Evolutionary conservation across 2,888 invertebrate species (phyloP).

Genomic region (Dione juno): DNA sequence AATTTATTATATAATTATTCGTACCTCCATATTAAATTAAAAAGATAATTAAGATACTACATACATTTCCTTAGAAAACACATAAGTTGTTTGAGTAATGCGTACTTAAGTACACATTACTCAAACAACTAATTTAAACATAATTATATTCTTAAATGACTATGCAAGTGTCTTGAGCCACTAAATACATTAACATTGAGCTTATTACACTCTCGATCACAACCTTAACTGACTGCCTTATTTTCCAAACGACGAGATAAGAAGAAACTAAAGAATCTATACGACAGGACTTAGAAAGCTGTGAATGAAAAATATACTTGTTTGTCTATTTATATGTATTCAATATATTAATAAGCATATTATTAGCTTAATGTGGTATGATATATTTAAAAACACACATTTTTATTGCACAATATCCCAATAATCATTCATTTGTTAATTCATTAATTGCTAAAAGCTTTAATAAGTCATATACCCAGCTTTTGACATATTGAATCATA

Average conservation of each 20-base stretch:
- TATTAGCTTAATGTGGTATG: background rate
- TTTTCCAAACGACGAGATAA: constrained; percentile 68
- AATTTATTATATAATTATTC: background rate
- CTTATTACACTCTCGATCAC: constrained; percentile 73
- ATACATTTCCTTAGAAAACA: constrained; percentile 28
- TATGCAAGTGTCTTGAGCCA: constrained; percentile 45
- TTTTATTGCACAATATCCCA: no score
- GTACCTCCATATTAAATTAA: background rate
- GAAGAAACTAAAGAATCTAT: constrained; percentile 47
- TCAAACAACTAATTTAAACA: constrained; percentile 46
- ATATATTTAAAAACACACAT: no score
- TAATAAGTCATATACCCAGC: no score
- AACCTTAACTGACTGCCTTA: constrained; percentile 79
- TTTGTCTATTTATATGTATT: no score
- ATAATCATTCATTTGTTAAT: no score
- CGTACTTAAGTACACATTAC: constrained; percentile 16
- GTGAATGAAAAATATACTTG: background rate
- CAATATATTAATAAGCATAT: no score
- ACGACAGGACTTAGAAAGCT: constrained; percentile 50
- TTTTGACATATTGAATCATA: no score
- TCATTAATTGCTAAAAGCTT: no score
- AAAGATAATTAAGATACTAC: background rate
- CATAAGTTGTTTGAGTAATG: no score
- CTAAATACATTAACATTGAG: constrained; percentile 53
- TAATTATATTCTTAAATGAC: constrained; percentile 68